These are phyloP conservation scores for Neotoxoptera formosana DNA, from an alignment of 1,140 invertebrate species.

Conservation along the genomic window DNA sequence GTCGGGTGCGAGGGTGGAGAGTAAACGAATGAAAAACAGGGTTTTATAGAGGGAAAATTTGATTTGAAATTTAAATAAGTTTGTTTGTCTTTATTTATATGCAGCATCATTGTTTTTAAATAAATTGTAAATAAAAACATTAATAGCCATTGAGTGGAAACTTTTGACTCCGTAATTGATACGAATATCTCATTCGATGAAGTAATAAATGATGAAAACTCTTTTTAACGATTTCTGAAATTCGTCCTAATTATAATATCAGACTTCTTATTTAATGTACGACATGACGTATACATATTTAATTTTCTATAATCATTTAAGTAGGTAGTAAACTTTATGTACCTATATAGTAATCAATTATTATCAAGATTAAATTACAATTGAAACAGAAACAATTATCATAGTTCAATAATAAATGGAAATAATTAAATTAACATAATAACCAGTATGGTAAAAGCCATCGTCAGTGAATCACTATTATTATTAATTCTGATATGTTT, in stretches of 20 bases:
- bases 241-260: background rate
- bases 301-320: background rate
- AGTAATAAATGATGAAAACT: background rate
- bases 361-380: background rate
- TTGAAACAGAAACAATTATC: background rate
- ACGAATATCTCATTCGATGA: background rate
- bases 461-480: background rate
- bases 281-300: background rate
- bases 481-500: background rate
- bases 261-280: background rate
- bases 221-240: background rate
- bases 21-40: slow-evolving; percentile 35
- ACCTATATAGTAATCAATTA: background rate
- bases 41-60: slow-evolving; percentile 28
- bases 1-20: background rate
- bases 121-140: slow-evolving; percentile 35
- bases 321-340: background rate
- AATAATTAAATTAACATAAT: background rate
- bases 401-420: background rate
- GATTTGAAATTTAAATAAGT: slow-evolving; percentile 40
- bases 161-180: background rate
- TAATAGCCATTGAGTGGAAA: background rate
- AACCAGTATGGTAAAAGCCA: background rate
- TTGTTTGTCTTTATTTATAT: slow-evolving; percentile 13
- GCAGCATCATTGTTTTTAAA: slow-evolving; percentile 10